Base-by-base conservation (phyloP, 2,797 vertebrate genomes). In the Hephaestus fuliginosus region DNA sequence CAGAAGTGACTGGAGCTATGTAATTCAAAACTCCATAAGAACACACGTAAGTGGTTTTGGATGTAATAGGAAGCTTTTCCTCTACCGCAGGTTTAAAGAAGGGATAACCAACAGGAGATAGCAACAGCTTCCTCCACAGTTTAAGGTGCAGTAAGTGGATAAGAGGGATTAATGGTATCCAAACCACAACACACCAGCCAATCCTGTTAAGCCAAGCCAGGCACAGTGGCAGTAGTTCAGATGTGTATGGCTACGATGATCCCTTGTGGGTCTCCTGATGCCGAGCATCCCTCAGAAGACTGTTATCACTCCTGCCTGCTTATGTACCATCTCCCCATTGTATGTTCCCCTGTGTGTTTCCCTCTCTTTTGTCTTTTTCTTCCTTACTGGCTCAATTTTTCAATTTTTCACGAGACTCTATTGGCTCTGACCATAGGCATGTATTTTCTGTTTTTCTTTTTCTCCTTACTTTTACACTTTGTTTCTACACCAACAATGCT, bases 131-230 rank as follows among this genome's bases (percentile, higher is more conserved):
- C 79, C 81, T 86, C 86, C 72, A 76, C 85, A 80, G 58, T 86
- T 84, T 80, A 86, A 93, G 87, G 90, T 93, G 89, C 86, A 86
- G 81, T 88, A 89, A 95, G 87, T 93, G 92, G 92, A 95, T 95
- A 86, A 93, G 69, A 80, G 61, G 88, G 87, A 92, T 94, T 90
- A 94, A 91, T 89, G 78, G 77, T 71, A 85, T 91, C 89, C 73
- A 74, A 92, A 83, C 84, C 81, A 46, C 76, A 67, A 79, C 84
- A 81, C 80, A 77, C 71, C 82, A 82, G 86, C 86, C 91, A 91
- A 93, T 93, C 91, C 89, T 83, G 78, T 94, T 92, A 95, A 93
- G 76, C 63, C 78, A 70, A 78, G 70, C 83, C 65, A 41, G 81
- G 63, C 80, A 41, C 17, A 22, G 83, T 70, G 78, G 82, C 65